phyloP scores from a whole-genome alignment of 2,888 invertebrate genomes.

The Fragum sueziense region DNA sequence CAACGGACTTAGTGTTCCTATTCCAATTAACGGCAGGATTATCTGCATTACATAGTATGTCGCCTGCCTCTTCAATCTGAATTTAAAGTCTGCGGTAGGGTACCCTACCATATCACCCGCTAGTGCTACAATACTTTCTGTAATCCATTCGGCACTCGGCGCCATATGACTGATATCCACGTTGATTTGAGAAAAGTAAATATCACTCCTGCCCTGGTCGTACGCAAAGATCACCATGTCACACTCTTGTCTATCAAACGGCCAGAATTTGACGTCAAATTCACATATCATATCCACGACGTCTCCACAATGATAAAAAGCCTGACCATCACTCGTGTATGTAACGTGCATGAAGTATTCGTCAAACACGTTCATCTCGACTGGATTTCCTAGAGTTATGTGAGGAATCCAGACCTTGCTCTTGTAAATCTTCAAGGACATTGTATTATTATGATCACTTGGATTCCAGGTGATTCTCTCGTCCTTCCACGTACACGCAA shows the following conservation, averaged over 20 bases:
- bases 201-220: neutral
- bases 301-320: conserved; percentile 15
- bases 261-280: conserved; percentile 50
- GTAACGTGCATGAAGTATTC: conserved; percentile 23
- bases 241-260: conserved; percentile 49
- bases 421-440: conserved; percentile 13
- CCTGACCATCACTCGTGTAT: conserved; percentile 2
- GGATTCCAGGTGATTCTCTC: conserved; percentile 35
- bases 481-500: conserved; percentile 27
- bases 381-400: conserved; percentile 15
- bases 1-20: conserved; percentile 1
- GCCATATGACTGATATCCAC: neutral
- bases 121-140: neutral
- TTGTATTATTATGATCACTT: conserved; percentile 21
- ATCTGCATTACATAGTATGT: conserved; percentile 12
- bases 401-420: conserved; percentile 37
- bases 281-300: conserved; percentile 26
- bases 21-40: conserved; percentile 1
- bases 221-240: conserved; percentile 10
- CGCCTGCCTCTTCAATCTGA: conserved; percentile 3
- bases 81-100: neutral
- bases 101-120: neutral
- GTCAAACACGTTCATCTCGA: conserved; percentile 16
- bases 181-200: neutral
- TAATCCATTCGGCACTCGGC: conserved; percentile 16